Evolutionary conservation across 2,113 vertebrate genomes (phyloP), one percentile per base, ranked within the genome.

Genomic region (Hassar affinis): DNA sequence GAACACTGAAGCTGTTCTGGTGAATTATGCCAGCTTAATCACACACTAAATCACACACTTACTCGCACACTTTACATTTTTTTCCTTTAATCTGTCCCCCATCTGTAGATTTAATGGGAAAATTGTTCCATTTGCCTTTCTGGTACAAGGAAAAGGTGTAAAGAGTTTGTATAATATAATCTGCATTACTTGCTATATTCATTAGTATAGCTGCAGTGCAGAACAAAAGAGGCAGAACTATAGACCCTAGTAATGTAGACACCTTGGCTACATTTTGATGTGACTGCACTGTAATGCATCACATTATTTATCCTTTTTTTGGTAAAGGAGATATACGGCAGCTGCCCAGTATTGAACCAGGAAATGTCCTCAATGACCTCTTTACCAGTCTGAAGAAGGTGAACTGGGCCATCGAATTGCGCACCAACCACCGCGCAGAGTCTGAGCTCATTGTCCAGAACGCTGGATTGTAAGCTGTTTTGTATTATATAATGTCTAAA

Each of bases 341-440:
- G 79, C 89, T 97, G 27, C 95, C 96, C 49, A 97, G 96, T 89
- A 96, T 96, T 87, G 92, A 94, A 27, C 95, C 96, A 69, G 96
- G 96, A 47, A 96, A 96, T 83, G 72, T 93, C 85, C 86, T 96
- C 33, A 85, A 87, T 52, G 95, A 96, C 89, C 78, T 96, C 83
- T 96, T 95, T 88, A 86, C 92, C 66, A 91, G 91, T 66, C 90
- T 96, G 7, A 90, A 83, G 78, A 69, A 83, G 49, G 92, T 89
- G 85, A 90, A 88, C 5, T 94, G 94, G 91, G 92, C 93, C 66
- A 88, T 96, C 75, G 95, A 96, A 81, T 91, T 97, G 69, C 91
- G 74, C 86, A 96, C 93, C 45, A 97, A 97, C 85, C 95, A 97
- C 78, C 93, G 96, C 85, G 89, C 96, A 47, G 96, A 96, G 84